Base-by-base conservation (phyloP, 2,113 vertebrate genomes). In the Caloenas nicobarica region DNA sequence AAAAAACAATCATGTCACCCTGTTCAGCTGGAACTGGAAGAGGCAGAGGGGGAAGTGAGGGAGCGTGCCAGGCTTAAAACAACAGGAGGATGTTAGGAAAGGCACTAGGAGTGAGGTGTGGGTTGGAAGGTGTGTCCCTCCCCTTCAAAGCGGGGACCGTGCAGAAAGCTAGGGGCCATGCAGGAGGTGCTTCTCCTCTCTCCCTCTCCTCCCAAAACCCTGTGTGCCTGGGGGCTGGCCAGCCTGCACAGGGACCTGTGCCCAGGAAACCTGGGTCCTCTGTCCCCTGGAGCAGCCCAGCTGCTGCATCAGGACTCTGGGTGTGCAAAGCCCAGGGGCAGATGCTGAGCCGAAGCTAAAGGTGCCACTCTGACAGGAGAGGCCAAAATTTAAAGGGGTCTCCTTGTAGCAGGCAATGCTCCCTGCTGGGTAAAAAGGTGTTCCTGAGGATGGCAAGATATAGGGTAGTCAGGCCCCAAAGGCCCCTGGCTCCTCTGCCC, bases 201-300 rank as follows among this genome's bases (percentile, higher is more conserved):
- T 56, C 25, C 28, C 33, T 51, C 21, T 5, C 9, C 7, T 53
- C 26, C 14, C 21, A 7, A n/a, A 11, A 8, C 2, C 7, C 8
- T 2, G 19, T 0, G 2, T 34, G 7, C 24, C 44, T 31, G 4
- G 12, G 26, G 8, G 5, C 28, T 84, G 34, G 10, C 13, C 9
- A 26, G 36, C 28, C 36, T 16, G 11, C 7, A 0, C 16, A 18
- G 29, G 29, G 33, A n/a, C 13, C 21, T 60, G 5, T 2, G 0
- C 13, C 50, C 13, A 19, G 42, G 46, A 81, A 40, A 24, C 42
- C 28, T 72, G 0, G 0, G 31, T 23, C 60, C 24, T 65, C 19
- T 33, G 8, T 33, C 6, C 5, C 2, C 14, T 13, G 31, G 9
- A 3, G 18, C 34, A 64, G 28, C 56, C 33, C 0, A 1, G 7